Conservation (phyloP, 2,113 vertebrate species). For the Turdus rufiventris region DNA sequence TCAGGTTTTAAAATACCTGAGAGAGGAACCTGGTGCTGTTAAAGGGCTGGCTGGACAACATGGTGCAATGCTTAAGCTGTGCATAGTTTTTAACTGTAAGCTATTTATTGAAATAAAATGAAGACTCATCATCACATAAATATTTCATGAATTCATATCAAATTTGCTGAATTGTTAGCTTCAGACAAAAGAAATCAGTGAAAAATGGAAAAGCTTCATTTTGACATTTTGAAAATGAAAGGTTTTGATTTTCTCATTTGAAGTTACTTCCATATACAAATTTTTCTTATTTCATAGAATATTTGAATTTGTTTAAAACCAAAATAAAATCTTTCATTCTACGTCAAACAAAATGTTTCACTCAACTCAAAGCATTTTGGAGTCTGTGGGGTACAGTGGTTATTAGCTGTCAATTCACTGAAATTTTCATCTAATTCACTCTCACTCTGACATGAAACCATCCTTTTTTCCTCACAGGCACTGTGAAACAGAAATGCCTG, state of each 20-base stretch:
- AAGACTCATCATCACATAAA: slow-evolving; percentile 54
- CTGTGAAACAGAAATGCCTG: not conserved
- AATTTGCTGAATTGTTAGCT: slow-evolving; percentile 57
- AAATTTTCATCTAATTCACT: slow-evolving; percentile 14
- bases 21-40: not conserved
- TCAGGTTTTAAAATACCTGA: not conserved
- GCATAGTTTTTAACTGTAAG: not conserved
- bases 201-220: slow-evolving; percentile 51
- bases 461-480: not conserved
- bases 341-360: slow-evolving; percentile 1
- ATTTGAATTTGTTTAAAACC: slow-evolving; percentile 41
- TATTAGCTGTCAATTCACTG: slow-evolving; percentile 20
- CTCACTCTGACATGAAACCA: not conserved
- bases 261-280: slow-evolving; percentile 39
- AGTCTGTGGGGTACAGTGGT: not conserved
- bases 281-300: slow-evolving; percentile 28
- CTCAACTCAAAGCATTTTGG: not conserved
- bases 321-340: slow-evolving; percentile 41
- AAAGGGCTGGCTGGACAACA: not conserved
- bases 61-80: not conserved
- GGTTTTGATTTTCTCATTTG: slow-evolving; percentile 53
- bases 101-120: slow-evolving; percentile 30
- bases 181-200: slow-evolving; percentile 64
- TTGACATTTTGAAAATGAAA: slow-evolving; percentile 60
- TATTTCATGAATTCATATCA: slow-evolving; percentile 54